A percentile compares a stretch with the other conserved stretches of the same genome.
phyloP scores from a whole-genome alignment of 2,888 invertebrate genomes.

The Eupithecia subfuscata region DNA sequence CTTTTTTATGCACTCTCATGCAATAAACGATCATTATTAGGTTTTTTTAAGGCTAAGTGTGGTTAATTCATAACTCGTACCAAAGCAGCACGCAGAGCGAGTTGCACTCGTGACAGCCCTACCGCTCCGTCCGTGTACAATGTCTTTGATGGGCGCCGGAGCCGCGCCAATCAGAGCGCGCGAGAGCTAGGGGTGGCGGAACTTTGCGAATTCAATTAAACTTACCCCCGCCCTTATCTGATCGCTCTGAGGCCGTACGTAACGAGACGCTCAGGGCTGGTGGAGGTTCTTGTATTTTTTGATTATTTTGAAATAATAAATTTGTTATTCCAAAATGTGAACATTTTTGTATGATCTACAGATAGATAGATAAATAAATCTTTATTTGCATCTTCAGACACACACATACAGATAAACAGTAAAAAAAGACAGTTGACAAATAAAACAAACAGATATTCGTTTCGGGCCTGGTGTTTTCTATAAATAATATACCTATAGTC shows the following conservation, averaged over 20 bases:
- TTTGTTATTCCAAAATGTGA: neutral
- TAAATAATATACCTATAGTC: no score
- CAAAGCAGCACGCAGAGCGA: neutral
- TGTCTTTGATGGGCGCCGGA: slow-evolving; percentile 70
- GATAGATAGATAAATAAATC: no score
- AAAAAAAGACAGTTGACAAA: no score
- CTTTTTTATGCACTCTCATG: no score
- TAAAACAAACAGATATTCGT: no score
- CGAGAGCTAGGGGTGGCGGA: slow-evolving; percentile 72
- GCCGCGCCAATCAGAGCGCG: slow-evolving; percentile 74
- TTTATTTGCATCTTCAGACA: no score
- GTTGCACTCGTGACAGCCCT: slow-evolving; percentile 47
- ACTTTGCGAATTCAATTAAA: slow-evolving; percentile 83
- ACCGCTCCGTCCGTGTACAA: slow-evolving; percentile 61
- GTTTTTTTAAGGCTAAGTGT: no score
- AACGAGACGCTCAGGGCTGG: slow-evolving; percentile 74
- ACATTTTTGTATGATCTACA: no score
- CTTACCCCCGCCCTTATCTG: slow-evolving; percentile 82
- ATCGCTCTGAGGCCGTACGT: slow-evolving; percentile 77
- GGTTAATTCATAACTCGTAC: neutral
- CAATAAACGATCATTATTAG: no score
- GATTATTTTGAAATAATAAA: neutral
- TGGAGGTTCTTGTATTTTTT: neutral
- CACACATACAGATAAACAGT: no score
- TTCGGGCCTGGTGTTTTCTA: no score